These are phyloP conservation scores for Opisthocomus hoazin DNA, from an alignment of 2,113 vertebrate genomes.

Conservation along the genomic window DNA sequence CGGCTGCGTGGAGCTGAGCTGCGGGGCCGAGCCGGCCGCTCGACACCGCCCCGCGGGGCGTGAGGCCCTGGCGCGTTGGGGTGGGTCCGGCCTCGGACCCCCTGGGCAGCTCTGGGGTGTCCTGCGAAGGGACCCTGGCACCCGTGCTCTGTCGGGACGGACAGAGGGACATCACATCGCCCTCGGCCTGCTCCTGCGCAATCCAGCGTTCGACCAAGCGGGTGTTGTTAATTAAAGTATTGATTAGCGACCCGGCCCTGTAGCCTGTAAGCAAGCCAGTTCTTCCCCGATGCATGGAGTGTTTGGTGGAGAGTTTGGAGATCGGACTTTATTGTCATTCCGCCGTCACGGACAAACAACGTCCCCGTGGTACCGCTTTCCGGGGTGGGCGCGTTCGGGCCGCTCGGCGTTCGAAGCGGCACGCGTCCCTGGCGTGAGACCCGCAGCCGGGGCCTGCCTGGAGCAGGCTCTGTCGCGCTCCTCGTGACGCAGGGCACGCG, in stretches of 20 bases:
- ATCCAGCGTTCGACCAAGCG: conserved; percentile 8
- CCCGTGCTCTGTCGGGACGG: too few relatives aligned
- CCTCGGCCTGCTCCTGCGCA: background rate
- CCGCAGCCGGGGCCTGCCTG: background rate
- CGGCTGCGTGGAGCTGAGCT: too few relatives aligned
- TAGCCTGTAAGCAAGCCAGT: background rate
- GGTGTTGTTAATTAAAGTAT: conserved; percentile 42
- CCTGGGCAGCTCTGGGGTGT: too few relatives aligned
- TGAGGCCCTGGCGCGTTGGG: too few relatives aligned
- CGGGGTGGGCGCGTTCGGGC: background rate
- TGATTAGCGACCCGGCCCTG: background rate
- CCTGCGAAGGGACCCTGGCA: too few relatives aligned
- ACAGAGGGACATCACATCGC: too few relatives aligned
- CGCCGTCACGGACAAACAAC: background rate
- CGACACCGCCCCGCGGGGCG: too few relatives aligned
- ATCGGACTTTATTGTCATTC: background rate
- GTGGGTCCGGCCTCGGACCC: too few relatives aligned
- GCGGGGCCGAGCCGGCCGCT: too few relatives aligned
- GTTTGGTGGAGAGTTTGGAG: background rate
- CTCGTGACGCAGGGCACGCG: background rate
- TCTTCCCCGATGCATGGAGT: background rate
- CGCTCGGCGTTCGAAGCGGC: background rate
- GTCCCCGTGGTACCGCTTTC: background rate
- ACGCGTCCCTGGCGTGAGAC: background rate
- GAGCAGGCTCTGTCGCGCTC: background rate